A percentile compares a stretch with the other conserved stretches of the same genome.
Evolutionary conservation across 2,797 vertebrate genomes (phyloP).

Genomic region (Sibirionetta formosa): DNA sequence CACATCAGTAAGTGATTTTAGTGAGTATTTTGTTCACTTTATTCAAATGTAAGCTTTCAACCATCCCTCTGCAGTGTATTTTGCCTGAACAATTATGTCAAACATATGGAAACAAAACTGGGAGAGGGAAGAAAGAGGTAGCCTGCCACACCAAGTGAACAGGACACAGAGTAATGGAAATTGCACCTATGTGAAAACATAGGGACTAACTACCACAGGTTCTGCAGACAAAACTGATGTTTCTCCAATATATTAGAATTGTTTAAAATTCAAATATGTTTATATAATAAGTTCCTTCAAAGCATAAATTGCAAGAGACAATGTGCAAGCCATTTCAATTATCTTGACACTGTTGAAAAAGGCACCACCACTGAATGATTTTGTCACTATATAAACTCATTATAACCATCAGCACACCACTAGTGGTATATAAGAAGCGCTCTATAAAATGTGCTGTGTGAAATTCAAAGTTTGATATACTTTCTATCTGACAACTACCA

Average conservation of each 20-base stretch:
- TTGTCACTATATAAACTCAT: conserved; percentile 29
- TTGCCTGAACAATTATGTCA: background rate
- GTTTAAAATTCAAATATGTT: conserved; percentile 6
- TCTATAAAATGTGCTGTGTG: conserved; percentile 10
- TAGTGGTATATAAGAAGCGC: background rate
- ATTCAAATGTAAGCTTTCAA: background rate
- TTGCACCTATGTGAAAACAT: fast-evolving
- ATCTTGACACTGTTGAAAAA: conserved; percentile 48
- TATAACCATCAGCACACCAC: conserved; percentile 28
- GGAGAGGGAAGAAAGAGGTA: background rate
- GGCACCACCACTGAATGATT: background rate
- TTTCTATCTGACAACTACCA: background rate
- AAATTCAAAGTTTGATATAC: conserved; percentile 36
- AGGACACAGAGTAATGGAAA: fast-evolving
- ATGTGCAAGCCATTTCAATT: conserved; percentile 8
- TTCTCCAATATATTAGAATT: background rate
- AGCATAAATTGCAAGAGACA: conserved; percentile 11
- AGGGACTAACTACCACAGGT: background rate
- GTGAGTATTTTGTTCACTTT: background rate
- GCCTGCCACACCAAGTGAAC: fast-evolving
- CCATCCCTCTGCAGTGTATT: background rate
- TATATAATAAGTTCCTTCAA: background rate
- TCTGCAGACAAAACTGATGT: background rate
- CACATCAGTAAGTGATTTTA: background rate
- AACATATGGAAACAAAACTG: background rate